Base-by-base conservation (phyloP, 2,113 vertebrate genomes). In the Sinocyclocheilus anophthalmus region DNA sequence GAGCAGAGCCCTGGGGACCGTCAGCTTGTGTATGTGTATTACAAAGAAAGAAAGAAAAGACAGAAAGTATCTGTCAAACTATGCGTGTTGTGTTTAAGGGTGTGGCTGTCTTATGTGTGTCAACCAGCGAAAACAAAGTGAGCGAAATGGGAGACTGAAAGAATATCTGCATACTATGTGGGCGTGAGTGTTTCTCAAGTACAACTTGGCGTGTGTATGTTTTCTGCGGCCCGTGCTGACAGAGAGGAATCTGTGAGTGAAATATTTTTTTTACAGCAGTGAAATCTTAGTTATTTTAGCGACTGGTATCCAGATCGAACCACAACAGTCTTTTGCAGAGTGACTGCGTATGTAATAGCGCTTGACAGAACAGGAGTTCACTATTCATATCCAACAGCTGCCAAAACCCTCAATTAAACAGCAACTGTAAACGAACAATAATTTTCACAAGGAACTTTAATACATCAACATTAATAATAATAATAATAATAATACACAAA, bases 251-350 rank as follows among this genome's bases (percentile, higher is more conserved):
- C 88, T 85, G 89, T 88, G 81, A 87, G 82, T 85, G 77, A 86
- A 89, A 89, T 87, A 87, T 45, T 2, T 91, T 92, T 93, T 93
- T 92, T 92, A 92, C 86, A 87, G 87, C 91, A 91, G 91, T 88
- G 89, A 88, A 88, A n/a, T 86, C 84, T 87, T 61, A 88, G 87
- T 92, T 93, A 90, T 93, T 93, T 90, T 50, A 91, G 92, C 92
- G 92, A 89, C 93, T 93, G 90, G 91, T 91, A 91, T 92, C 83
- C 63, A 76, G 91, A 92, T 91, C 84, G 80, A 88, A 92, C 90
- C 91, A 91, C 90, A 67, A 88, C 45, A 48, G 45, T 3, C 2
- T 48, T 48, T 48, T 48, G 11, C 42, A 48, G 45, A 12, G 45
- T 48, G 11, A 48, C 91, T 76, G 89, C 88, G 90, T 92, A 91